Conservation (phyloP, 2,888 invertebrate genomes). For the Celastrina argiolus region DNA sequence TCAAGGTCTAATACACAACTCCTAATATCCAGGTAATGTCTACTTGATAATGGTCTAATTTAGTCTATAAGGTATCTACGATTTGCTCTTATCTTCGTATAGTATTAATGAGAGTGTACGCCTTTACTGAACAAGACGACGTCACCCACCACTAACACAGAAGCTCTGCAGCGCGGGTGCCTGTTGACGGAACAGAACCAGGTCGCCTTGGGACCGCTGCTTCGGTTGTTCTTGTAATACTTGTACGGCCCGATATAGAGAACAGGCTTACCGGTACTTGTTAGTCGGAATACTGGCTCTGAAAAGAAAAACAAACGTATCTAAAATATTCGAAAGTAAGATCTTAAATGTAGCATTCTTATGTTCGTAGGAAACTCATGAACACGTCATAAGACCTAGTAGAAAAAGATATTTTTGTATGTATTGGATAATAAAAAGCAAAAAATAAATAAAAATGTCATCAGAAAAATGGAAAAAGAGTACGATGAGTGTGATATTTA, state of each 20-base stretch:
- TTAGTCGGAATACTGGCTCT: slow-evolving; percentile 33
- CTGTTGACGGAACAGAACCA: slow-evolving; percentile 39
- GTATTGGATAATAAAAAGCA: not conserved
- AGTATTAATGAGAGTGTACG: slow-evolving; percentile 39
- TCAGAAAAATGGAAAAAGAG: not conserved
- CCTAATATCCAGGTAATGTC: no score
- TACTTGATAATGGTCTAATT: no score
- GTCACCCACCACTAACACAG: slow-evolving; percentile 37
- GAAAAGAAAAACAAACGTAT: no score
- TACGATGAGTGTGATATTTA: no score
- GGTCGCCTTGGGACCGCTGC: slow-evolving; percentile 35
- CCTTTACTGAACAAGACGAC: slow-evolving; percentile 35
- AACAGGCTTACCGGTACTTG: slow-evolving; percentile 35
- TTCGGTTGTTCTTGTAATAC: slow-evolving; percentile 39
- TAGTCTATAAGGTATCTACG: no score
- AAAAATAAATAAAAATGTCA: not conserved
- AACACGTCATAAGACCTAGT: no score
- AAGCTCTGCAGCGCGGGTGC: slow-evolving; percentile 38
- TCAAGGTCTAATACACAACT: no score
- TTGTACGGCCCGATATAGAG: slow-evolving; percentile 37
- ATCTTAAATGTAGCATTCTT: no score
- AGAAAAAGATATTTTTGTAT: no score
- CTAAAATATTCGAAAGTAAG: no score
- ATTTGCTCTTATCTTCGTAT: no score
- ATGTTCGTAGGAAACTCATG: no score